phyloP scores from a whole-genome alignment of 2,113 vertebrate species.

The Pantherophis guttatus region DNA sequence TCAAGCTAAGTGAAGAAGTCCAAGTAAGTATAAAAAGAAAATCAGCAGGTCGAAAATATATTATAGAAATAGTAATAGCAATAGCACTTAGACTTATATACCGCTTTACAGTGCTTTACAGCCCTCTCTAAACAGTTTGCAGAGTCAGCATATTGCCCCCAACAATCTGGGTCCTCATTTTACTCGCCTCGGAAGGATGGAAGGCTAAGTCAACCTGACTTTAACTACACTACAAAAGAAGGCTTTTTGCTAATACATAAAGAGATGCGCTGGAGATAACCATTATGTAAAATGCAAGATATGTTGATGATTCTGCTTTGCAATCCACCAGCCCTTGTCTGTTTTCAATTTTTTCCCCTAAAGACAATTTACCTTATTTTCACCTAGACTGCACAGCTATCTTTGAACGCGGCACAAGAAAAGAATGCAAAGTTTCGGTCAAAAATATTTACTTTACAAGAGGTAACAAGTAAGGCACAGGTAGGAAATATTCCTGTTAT shows the following conservation, averaged over 20 bases:
- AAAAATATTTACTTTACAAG: slow-evolving; percentile 57
- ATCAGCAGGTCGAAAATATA: not conserved
- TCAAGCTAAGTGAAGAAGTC: slow-evolving; percentile 66
- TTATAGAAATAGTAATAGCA: not conserved
- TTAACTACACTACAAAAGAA: not conserved
- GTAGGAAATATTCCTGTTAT: slow-evolving; percentile 41
- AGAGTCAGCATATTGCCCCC: too few relatives aligned
- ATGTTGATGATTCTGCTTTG: not conserved
- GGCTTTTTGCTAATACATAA: not conserved
- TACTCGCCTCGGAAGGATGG: too few relatives aligned
- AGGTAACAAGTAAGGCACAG: slow-evolving; percentile 67
- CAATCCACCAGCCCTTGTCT: not conserved
- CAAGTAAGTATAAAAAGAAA: slow-evolving; percentile 64
- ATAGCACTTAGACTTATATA: too few relatives aligned
- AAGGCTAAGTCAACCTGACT: not conserved
- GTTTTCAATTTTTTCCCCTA: not conserved
- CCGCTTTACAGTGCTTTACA: too few relatives aligned
- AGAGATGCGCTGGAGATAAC: not conserved
- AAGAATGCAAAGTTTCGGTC: slow-evolving; percentile 63
- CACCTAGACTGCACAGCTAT: slow-evolving; percentile 58
- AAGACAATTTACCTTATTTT: not conserved
- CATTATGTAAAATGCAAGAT: not conserved
- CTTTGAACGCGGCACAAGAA: slow-evolving; percentile 60
- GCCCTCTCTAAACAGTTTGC: too few relatives aligned
- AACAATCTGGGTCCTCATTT: too few relatives aligned